Base-by-base conservation (phyloP, 1,140 invertebrate species). In the Ericerus pela region DNA sequence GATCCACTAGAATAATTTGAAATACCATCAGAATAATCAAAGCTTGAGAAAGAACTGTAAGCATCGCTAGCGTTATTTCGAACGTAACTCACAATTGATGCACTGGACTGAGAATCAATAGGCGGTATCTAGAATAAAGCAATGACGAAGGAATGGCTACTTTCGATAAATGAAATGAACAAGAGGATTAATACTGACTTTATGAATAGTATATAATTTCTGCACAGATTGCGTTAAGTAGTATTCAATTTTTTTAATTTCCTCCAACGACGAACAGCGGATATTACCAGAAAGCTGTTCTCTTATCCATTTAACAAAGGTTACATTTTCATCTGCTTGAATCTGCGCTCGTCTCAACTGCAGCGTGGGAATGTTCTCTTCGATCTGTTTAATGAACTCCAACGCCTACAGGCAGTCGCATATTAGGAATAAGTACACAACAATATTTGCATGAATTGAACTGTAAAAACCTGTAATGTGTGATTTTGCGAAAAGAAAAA, bases 201-300 rank as follows among this genome's bases (percentile, higher is more conserved):
- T 47, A 24, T 47, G 41, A 14, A 47, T 47, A 2, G 3, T 5
- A 5, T 47, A 22, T 24, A 47, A 47, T 22, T 47, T 47, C 2
- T 47, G 2, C 8, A 22, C 2, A 20, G 41, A 24, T 47, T 47
- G 41, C 22, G 10, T 47, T 10, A 47, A 24, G 14, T 5, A 47
- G 14, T 47, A 47, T 22, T 47, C 41, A 3, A 47, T 47, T 47
- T 24, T 47, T 24, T 47, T 18, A 22, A 47, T 47, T 24, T 47
- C 41, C 18, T 47, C 41, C 2, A 10, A 10, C 41, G 41, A 47
- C 22, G 41, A 47, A 47, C 20, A 47, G 2, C 41, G 10, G 2
- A 47, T 22, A 47, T 47, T 47, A 4, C 41, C 41, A 24, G 41
- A 47, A 8, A 47, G 26, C 14, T 47, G 41, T 47, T 47, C 41